Evolutionary conservation across 2,113 vertebrate genomes (phyloP).

Genomic region (Triplophysa tibetana): DNA sequence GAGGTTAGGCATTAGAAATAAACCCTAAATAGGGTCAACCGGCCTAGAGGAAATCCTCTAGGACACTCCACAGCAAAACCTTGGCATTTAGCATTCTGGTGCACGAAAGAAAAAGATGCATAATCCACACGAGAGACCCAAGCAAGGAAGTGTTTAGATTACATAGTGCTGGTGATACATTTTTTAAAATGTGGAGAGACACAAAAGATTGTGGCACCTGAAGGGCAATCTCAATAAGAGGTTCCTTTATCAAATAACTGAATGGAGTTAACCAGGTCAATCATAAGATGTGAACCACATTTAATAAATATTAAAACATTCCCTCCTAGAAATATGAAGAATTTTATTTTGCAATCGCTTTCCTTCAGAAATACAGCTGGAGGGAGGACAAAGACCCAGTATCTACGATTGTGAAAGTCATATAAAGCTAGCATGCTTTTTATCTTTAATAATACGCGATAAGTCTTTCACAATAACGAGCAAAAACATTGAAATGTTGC

Average conservation of each 20-base stretch:
- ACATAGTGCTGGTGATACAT: neutral
- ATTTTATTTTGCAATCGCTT: neutral
- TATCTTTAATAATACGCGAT: too few species aligned
- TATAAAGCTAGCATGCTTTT: too few species aligned
- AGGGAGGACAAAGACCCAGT: neutral
- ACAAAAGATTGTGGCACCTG: neutral
- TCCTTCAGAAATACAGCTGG: neutral
- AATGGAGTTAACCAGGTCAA: conserved; percentile 18
- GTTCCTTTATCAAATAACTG: neutral
- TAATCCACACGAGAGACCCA: neutral
- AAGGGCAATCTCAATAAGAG: neutral
- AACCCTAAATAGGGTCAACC: conserved; percentile 15
- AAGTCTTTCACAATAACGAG: too few species aligned
- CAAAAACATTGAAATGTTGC: too few species aligned
- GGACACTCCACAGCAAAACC: neutral
- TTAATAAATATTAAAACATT: conserved; percentile 2
- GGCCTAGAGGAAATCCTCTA: conserved; percentile 11
- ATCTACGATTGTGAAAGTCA: neutral
- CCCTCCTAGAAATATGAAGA: neutral
- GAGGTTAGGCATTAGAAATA: conserved; percentile 14
- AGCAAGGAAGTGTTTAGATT: neutral
- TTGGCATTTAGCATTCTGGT: neutral
- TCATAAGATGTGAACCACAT: neutral
- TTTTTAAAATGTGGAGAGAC: conserved; percentile 4
- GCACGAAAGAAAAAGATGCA: neutral